phyloP scores from a whole-genome alignment of 2,888 invertebrate genomes.

The Hydropsyche betteni region DNA sequence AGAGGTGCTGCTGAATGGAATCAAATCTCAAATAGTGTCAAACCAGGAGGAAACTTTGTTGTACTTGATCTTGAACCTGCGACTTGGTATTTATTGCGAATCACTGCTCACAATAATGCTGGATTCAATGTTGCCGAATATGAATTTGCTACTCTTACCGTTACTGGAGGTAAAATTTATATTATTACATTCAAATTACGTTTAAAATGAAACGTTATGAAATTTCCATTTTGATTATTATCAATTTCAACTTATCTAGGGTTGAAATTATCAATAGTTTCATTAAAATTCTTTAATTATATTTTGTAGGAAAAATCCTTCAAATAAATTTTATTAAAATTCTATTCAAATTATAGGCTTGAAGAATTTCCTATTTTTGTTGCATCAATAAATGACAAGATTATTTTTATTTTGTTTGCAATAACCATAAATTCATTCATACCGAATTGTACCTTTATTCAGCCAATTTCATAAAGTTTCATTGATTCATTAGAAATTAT shows the following conservation, averaged over 20 bases:
- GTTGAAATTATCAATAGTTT: no score
- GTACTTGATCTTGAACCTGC: conserved; percentile 92
- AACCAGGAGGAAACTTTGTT: conserved; percentile 89
- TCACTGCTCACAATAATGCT: conserved; percentile 94
- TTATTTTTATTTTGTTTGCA: no score
- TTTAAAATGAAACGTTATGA: background rate
- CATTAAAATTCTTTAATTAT: no score
- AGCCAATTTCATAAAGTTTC: conserved; percentile 36
- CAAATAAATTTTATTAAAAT: no score
- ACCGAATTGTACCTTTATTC: conserved; percentile 25
- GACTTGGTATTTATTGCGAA: conserved; percentile 91
- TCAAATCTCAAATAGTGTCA: conserved; percentile 92
- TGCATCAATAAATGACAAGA: no score
- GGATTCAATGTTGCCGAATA: conserved; percentile 95
- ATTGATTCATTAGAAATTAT: background rate
- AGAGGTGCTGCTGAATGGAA: conserved; percentile 91
- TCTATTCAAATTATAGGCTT: background rate
- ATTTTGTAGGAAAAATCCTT: no score
- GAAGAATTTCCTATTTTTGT: conserved; percentile 29
- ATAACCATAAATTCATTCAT: conserved; percentile 45
- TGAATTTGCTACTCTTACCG: conserved; percentile 93
- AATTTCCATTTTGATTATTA: background rate
- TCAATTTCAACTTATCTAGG: no score
- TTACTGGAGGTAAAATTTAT: conserved; percentile 83
- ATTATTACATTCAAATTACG: background rate